phyloP scores from a whole-genome alignment of 2,888 invertebrate genomes.

The Acanthopleura granulata region DNA sequence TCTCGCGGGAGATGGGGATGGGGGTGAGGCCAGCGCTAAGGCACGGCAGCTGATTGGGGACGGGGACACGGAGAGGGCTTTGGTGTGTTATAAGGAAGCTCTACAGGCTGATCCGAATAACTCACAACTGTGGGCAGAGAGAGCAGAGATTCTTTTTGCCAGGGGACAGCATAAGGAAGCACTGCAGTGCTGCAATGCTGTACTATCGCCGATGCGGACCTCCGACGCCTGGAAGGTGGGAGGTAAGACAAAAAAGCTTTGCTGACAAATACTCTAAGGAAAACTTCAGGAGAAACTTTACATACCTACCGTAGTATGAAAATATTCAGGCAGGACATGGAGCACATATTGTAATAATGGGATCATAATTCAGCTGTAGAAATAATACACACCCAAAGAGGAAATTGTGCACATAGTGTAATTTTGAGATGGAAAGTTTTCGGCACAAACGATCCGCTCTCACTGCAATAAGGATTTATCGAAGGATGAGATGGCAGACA shows the following conservation, averaged over 20 bases:
- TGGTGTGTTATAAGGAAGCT: constrained; percentile 26
- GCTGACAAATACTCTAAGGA: no score
- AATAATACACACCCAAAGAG: no score
- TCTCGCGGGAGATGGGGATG: background rate
- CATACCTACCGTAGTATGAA: no score
- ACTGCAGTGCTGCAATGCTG: constrained; percentile 35
- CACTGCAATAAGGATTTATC: no score
- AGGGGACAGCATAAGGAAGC: constrained; percentile 37
- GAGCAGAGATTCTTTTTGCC: constrained; percentile 35
- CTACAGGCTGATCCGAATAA: constrained; percentile 36
- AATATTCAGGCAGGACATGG: no score
- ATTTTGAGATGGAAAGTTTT: no score
- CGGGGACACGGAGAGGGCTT: constrained; percentile 24
- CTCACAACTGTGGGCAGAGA: constrained; percentile 36
- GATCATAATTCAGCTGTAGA: no score
- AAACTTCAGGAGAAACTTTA: no score
- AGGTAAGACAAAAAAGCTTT: constrained; percentile 32
- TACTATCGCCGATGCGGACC: constrained; percentile 32
- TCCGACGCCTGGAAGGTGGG: constrained; percentile 41
- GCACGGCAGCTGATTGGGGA: constrained; percentile 5
- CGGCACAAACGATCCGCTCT: no score
- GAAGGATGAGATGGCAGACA: no score
- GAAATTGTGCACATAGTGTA: no score
- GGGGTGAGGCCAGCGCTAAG: background rate
- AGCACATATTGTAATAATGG: no score